Percentiles rank a stretch among this genome's conserved stretches.
Conservation (phyloP, 2,113 vertebrate genomes). For the Parotia lawesii region DNA sequence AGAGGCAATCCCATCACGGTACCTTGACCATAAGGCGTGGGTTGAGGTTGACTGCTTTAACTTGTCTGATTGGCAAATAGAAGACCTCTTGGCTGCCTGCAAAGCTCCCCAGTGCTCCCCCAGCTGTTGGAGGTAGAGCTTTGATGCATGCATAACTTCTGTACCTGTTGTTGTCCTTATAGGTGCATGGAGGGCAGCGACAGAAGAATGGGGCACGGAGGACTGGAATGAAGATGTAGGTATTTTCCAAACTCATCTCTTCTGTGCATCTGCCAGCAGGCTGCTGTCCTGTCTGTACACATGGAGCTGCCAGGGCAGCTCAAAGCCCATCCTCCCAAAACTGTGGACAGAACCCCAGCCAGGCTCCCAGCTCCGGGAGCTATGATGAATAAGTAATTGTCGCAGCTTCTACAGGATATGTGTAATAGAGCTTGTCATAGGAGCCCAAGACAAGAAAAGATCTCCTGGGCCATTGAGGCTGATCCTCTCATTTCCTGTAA, state of each 20-base stretch:
- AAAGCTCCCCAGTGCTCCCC: not conserved
- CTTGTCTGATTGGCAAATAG: not conserved
- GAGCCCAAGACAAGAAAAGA: not conserved
- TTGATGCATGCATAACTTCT: not conserved
- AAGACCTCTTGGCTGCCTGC: constrained; percentile 21
- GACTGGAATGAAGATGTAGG: constrained; percentile 99
- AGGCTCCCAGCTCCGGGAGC: not conserved
- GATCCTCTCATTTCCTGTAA: not conserved
- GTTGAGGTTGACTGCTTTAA: not conserved
- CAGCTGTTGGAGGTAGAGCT: not conserved
- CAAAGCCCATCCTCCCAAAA: not conserved
- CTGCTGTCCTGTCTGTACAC: not conserved
- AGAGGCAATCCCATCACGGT: rapidly evolving
- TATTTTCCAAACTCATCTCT: not conserved
- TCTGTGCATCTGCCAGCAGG: not conserved
- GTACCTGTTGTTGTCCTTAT: not conserved
- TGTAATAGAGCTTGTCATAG: not conserved
- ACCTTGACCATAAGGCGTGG: rapidly evolving
- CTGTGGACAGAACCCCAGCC: not conserved
- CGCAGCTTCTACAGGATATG: rapidly evolving
- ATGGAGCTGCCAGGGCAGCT: not conserved
- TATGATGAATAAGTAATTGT: not conserved
- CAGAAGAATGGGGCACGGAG: constrained; percentile 97
- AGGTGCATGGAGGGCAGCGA: constrained; percentile 92
- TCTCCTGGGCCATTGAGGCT: not conserved